Evolutionary conservation across 2,113 vertebrate species (phyloP).

Genomic region (Tringa solitaria): DNA sequence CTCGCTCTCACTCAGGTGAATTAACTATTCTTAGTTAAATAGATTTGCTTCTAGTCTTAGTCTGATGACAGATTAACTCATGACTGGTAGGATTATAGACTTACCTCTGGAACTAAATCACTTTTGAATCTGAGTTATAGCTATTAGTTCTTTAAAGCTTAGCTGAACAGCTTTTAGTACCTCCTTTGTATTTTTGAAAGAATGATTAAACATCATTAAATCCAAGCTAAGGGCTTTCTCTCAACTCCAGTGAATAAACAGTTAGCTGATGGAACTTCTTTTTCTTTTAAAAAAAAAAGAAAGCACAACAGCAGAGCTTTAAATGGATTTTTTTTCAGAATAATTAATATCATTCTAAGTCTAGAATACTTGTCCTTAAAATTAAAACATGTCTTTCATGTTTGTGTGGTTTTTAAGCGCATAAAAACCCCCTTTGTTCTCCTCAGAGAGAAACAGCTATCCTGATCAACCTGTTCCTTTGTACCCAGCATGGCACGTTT

Average conservation of each 20-base stretch:
- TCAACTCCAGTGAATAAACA: slow-evolving; percentile 13
- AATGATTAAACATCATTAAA: slow-evolving; percentile 54
- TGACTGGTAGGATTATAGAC: slow-evolving; percentile 47
- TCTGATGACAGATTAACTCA: slow-evolving; percentile 44
- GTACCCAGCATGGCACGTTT: not conserved
- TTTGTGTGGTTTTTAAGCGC: not conserved
- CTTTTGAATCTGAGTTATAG: slow-evolving; percentile 40
- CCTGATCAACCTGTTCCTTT: not conserved
- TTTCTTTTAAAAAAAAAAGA: not conserved
- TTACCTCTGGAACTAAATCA: slow-evolving; percentile 53
- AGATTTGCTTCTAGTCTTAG: slow-evolving; percentile 51
- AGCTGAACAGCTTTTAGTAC: slow-evolving; percentile 49
- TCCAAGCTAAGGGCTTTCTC: slow-evolving; percentile 18
- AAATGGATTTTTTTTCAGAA: not conserved
- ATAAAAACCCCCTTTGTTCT: not conserved
- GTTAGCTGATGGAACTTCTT: not conserved
- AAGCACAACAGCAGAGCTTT: not conserved
- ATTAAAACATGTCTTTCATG: not conserved
- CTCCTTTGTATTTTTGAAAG: slow-evolving; percentile 53
- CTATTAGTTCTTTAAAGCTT: slow-evolving; percentile 36
- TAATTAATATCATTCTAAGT: not conserved
- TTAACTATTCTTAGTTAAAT: slow-evolving; percentile 57
- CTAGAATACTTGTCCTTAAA: not conserved
- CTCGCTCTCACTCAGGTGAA: slow-evolving; percentile 29
- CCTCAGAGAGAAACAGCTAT: not conserved